These are phyloP conservation scores for Lepidocyrtinus sp. DNA, from an alignment of 2,888 invertebrate species.

Conservation along the genomic window DNA sequence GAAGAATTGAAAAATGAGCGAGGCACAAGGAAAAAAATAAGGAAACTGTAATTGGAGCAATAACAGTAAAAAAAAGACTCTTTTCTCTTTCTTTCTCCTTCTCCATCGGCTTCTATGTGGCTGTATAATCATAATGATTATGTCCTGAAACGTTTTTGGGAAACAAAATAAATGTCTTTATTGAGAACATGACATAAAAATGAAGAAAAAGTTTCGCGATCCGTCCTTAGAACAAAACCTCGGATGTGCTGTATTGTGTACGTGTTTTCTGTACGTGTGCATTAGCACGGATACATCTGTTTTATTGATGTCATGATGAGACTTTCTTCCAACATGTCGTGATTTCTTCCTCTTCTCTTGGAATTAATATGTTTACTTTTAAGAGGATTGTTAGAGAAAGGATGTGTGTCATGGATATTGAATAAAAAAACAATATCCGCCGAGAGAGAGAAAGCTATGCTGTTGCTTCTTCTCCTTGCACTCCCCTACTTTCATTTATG, in stretches of 20 bases:
- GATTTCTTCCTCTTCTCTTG: not conserved
- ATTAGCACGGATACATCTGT: too few relatives aligned
- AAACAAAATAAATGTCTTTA: not conserved
- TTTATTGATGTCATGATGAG: too few relatives aligned
- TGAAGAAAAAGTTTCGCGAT: not conserved
- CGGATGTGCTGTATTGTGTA: too few relatives aligned
- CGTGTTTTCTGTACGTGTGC: too few relatives aligned
- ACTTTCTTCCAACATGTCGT: not conserved
- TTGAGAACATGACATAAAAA: not conserved
- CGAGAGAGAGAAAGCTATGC: too few relatives aligned
- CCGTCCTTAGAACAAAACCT: too few relatives aligned
- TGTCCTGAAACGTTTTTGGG: too few relatives aligned
- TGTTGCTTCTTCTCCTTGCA: too few relatives aligned
- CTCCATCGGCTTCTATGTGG: not conserved
- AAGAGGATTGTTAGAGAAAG: not conserved
- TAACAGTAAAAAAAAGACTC: conserved; percentile 27
- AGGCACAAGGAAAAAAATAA: not conserved
- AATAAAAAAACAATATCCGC: not conserved
- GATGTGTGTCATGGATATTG: not conserved
- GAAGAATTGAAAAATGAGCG: conserved; percentile 2
- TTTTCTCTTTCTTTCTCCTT: not conserved
- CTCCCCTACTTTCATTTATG: not conserved
- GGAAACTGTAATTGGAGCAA: conserved; percentile 31
- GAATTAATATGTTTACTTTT: not conserved
- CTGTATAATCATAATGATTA: not conserved